Evolutionary conservation across 2,113 vertebrate genomes (phyloP).

Genomic region (Donacobius atricapilla): DNA sequence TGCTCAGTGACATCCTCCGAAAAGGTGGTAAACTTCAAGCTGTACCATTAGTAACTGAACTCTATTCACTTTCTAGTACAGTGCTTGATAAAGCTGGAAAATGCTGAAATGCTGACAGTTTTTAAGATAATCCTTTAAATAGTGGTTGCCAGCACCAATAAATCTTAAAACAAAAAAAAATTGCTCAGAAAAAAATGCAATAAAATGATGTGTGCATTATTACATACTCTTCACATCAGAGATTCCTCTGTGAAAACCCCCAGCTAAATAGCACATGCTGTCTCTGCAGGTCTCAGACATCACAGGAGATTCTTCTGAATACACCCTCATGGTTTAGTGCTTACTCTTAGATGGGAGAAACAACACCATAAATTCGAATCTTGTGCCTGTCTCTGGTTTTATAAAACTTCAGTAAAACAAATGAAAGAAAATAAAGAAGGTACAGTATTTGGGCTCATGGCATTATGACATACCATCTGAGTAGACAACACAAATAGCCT

Average conservation of each 20-base stretch:
- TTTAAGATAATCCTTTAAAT: not conserved
- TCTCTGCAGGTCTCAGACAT: not conserved
- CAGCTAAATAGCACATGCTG: not conserved
- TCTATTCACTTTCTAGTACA: not conserved
- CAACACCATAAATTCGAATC: slow-evolving; percentile 1
- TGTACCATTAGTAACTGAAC: not conserved
- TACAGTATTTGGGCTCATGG: not conserved
- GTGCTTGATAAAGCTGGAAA: not conserved
- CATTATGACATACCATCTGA: slow-evolving; percentile 11
- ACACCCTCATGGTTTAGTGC: slow-evolving; percentile 43
- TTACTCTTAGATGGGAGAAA: slow-evolving; percentile 24
- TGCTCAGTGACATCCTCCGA: not conserved
- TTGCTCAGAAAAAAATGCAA: not conserved
- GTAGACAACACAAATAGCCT: slow-evolving; percentile 1
- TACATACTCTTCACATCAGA: not conserved
- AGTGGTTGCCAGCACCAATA: not conserved
- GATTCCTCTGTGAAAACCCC: not conserved
- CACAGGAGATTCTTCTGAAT: slow-evolving; percentile 31
- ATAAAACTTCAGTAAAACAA: slow-evolving; percentile 49
- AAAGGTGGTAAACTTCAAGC: not conserved
- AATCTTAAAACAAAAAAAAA: not conserved
- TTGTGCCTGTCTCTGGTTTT: not conserved
- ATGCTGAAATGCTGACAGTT: not conserved
- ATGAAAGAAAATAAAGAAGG: slow-evolving; percentile 23
- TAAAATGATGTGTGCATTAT: not conserved